Evolutionary conservation across 2,888 invertebrate genomes (phyloP).

Genomic region (Cyclophora punctaria): DNA sequence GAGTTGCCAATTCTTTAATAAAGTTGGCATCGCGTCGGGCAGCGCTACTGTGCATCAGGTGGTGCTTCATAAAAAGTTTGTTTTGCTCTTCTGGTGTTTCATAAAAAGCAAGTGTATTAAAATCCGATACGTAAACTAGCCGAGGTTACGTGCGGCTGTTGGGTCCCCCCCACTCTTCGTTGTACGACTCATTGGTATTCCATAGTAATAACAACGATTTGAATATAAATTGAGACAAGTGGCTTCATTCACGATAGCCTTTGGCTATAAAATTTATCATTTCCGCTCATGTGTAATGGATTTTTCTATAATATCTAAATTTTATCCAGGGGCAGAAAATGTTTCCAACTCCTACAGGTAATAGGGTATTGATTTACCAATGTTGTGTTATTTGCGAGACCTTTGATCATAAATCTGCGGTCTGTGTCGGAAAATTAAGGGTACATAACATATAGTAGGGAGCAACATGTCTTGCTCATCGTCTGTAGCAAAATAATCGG

Average conservation of each 20-base stretch:
- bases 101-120: constrained; percentile 16
- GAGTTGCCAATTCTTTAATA: constrained; percentile 16
- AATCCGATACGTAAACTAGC: constrained; percentile 15
- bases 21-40: constrained; percentile 9
- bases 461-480: too few species aligned
- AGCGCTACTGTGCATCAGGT: constrained; percentile 7
- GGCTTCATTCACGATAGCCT: constrained; percentile 35
- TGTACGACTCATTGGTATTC: constrained; percentile 38
- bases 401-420: too few species aligned
- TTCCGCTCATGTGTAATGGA: constrained; percentile 35
- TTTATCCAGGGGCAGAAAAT: constrained; percentile 19
- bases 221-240: constrained; percentile 46
- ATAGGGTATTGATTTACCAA: too few species aligned
- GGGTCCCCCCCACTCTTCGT: constrained; percentile 1
- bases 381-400: too few species aligned
- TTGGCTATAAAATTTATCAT: constrained; percentile 35
- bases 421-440: too few species aligned
- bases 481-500: too few species aligned
- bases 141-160: constrained; percentile 1
- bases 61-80: constrained; percentile 3
- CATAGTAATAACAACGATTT: constrained; percentile 39
- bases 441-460: too few species aligned
- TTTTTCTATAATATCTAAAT: constrained; percentile 24
- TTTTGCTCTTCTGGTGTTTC: constrained; percentile 9
- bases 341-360: constrained; percentile 3